Evolutionary conservation across 2,888 invertebrate genomes (phyloP), one percentile per base, ranked within the genome.

Genomic region (Anoplius nigerrimus): DNA sequence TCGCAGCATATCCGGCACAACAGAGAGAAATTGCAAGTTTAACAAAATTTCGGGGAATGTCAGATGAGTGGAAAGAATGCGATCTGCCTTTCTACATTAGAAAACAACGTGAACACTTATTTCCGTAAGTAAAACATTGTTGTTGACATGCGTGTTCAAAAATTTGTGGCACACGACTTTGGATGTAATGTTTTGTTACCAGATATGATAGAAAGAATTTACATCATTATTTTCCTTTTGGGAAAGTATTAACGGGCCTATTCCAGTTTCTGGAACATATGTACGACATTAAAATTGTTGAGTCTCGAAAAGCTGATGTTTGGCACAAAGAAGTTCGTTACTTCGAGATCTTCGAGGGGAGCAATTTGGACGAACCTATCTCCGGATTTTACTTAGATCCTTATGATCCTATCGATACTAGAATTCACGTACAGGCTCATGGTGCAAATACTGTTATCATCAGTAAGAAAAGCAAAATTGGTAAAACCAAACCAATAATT

Each of bases 311-410:
- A 71, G 92, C 93, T 0, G 92, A 94, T 59, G 92, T 93, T 0
- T 98, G 98, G 98, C 94, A 97, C 84, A 93, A 93, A 68, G 95
- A 96, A 85, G 97, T 97, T 0, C 92, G 93, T 82, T 96, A 93
- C 85, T 97, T 93, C 86, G 94, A 96, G 82, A 90, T 98, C 11
- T 94, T 92, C 81, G 95, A 97, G 82, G 90, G 91, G 15, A 90
- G 92, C 6, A 59, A 71, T 45, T 82, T 85, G 0, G 91, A 91
- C 68, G 90, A 86, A 77, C 94, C 95, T 0, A 89, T 95, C 2
- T 95, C 94, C n/a, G 94, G 95, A 5, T 96, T 97, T 85, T 97
- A 95, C 85, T 89, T 97, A 0, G 97, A 98, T 88, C 94, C 95
- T 0, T 97, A 94, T 84, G 92, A 92, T 0, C 91, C 93, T 59